A percentile compares a stretch with the other conserved stretches of the same genome.
Evolutionary conservation across 2,888 invertebrate genomes (phyloP).

Genomic region (Elegia similella): DNA sequence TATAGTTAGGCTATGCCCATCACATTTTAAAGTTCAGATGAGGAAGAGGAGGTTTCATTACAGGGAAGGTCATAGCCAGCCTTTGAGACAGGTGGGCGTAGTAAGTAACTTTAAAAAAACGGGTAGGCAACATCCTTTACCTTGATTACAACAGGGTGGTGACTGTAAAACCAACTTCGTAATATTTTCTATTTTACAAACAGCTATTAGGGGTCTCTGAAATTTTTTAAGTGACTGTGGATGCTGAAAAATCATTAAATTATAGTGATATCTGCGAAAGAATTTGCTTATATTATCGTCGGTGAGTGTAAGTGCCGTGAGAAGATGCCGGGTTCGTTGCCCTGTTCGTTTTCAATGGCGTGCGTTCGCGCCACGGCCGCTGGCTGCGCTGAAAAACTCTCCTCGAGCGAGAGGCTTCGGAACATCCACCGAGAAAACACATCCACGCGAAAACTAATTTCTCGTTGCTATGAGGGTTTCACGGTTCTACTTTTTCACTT

Average conservation of each 20-base stretch:
- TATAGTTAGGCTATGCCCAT: too few relatives aligned
- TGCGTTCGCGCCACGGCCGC: conserved; percentile 43
- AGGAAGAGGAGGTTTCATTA: too few relatives aligned
- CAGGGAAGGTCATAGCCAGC: too few relatives aligned
- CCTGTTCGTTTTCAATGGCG: conserved; percentile 73
- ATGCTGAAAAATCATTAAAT: neutral
- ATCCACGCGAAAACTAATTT: conserved; percentile 18
- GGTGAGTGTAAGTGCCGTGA: conserved; percentile 26
- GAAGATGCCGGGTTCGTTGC: conserved; percentile 58
- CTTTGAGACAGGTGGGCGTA: too few relatives aligned
- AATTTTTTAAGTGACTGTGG: too few relatives aligned
- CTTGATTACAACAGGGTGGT: too few relatives aligned
- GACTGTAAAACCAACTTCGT: too few relatives aligned
- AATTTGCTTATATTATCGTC: neutral
- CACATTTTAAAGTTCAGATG: too few relatives aligned
- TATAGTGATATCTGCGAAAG: neutral
- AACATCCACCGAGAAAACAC: conserved; percentile 25
- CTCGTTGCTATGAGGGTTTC: conserved; percentile 14
- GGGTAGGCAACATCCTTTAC: too few relatives aligned
- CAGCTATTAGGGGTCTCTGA: too few relatives aligned
- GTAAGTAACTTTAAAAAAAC: too few relatives aligned
- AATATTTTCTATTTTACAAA: too few relatives aligned
- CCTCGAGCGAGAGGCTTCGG: conserved; percentile 31
- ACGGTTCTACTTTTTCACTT: neutral
- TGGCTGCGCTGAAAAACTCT: conserved; percentile 63